Conservation (phyloP, 2,113 vertebrate species). For the Saccopteryx leptura region DNA sequence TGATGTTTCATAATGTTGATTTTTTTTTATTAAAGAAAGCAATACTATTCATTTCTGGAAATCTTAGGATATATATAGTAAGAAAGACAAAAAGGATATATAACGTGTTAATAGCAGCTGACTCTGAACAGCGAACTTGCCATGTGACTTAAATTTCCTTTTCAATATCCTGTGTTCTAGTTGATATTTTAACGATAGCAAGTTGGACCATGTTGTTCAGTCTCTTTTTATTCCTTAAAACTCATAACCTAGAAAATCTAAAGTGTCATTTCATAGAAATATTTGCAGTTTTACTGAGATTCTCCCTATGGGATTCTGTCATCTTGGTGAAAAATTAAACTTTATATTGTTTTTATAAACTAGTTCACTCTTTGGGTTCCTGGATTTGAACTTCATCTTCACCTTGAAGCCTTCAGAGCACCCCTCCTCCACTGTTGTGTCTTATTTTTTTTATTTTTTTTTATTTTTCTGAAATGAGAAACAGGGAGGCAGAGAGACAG, state of each 20-base stretch:
- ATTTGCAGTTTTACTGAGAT: constrained; percentile 30
- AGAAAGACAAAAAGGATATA: neutral
- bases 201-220: neutral
- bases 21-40: neutral
- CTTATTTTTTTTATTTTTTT: neutral
- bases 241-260: neutral
- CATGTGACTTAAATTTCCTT: neutral
- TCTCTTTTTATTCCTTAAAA: constrained; percentile 26
- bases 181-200: neutral
- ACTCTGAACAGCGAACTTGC: neutral
- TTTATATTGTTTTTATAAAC: constrained; percentile 9
- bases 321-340: constrained; percentile 1
- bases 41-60: neutral
- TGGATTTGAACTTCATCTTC: neutral
- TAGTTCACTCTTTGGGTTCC: neutral
- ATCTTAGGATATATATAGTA: neutral
- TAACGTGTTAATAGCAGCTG: neutral
- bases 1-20: neutral
- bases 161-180: neutral
- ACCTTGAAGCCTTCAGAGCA: neutral
- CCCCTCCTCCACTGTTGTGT: neutral
- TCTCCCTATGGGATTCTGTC: neutral
- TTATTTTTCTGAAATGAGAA: too few relatives aligned
- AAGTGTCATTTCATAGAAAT: constrained; percentile 3
- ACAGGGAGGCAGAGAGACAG: too few relatives aligned